These are phyloP conservation scores for Aspidiotus destructor DNA, from an alignment of 2,888 invertebrate species.

Conservation along the genomic window DNA sequence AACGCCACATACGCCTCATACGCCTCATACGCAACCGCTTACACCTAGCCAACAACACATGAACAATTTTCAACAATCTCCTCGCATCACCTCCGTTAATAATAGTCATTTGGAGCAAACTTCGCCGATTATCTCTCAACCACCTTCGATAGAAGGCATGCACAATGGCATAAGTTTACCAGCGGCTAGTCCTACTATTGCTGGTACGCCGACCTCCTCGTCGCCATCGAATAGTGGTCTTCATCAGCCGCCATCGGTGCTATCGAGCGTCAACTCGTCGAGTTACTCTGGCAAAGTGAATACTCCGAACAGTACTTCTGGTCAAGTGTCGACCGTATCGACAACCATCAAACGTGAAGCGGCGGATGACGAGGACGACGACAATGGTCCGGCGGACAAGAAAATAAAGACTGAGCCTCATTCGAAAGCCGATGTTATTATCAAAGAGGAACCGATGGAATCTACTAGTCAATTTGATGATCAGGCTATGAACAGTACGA, in stretches of 20 bases:
- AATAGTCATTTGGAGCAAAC: slow-evolving; percentile 13
- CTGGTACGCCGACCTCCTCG: slow-evolving; percentile 16
- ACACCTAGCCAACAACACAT: slow-evolving; percentile 32
- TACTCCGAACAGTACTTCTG: slow-evolving; percentile 23
- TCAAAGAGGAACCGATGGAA: slow-evolving; percentile 27
- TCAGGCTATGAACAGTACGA: slow-evolving; percentile 10
- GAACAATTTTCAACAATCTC: slow-evolving; percentile 31
- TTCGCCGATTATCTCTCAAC: slow-evolving; percentile 27
- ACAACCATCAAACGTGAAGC: slow-evolving; percentile 27
- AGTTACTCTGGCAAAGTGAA: slow-evolving; percentile 5
- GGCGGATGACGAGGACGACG: slow-evolving; percentile 27
- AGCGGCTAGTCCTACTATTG: slow-evolving; percentile 28
- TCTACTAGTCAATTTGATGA: slow-evolving; percentile 7
- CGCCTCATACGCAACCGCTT: slow-evolving; percentile 39
- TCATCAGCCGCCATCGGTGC: slow-evolving; percentile 14
- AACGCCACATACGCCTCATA: slow-evolving; percentile 42
- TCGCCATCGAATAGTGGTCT: slow-evolving; percentile 24
- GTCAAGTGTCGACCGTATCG: slow-evolving; percentile 26
- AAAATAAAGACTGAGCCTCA: slow-evolving; percentile 16
- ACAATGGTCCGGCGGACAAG: slow-evolving; percentile 17
- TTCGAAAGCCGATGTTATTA: slow-evolving; percentile 12
- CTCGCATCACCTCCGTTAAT: slow-evolving; percentile 17
- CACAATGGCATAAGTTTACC: slow-evolving; percentile 23
- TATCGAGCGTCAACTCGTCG: slow-evolving; percentile 13
- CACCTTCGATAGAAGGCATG: slow-evolving; percentile 25